Conservation (phyloP, 2,113 vertebrate genomes). For the Melanotaenia duboulayi region DNA sequence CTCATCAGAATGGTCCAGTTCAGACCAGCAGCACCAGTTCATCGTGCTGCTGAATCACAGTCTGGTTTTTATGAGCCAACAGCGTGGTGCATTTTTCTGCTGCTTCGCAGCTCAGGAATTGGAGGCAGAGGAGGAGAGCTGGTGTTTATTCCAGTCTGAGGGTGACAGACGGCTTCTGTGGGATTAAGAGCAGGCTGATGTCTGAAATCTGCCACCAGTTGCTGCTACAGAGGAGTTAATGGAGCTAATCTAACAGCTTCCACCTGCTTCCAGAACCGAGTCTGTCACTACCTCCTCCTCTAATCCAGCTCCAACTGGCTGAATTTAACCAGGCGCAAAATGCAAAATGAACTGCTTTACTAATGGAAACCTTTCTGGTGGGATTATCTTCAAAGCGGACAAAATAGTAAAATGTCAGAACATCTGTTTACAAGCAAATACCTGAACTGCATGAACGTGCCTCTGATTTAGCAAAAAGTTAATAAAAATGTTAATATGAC, state of each 20-base stretch:
- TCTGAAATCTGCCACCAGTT: conserved; percentile 14
- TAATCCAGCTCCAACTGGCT: too few species aligned
- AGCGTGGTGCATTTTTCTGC: conserved; percentile 1
- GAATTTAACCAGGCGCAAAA: too few species aligned
- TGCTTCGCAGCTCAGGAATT: conserved; percentile 50
- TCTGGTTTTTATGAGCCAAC: conserved; percentile 16
- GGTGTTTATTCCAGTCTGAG: conserved; percentile 19
- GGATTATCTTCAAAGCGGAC: too few species aligned
- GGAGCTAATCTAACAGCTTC: too few species aligned
- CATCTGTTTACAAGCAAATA: too few species aligned
- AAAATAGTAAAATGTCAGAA: too few species aligned
- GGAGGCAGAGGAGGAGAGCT: conserved; percentile 11
- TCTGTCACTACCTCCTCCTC: not conserved
- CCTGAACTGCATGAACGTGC: too few species aligned
- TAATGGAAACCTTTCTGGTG: too few species aligned
- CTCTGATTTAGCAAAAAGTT: too few species aligned
- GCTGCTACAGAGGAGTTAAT: not conserved
- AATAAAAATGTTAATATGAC: too few species aligned
- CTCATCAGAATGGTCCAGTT: conserved; percentile 13
- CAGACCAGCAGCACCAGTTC: not conserved
- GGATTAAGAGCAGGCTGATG: not conserved
- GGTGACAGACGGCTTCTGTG: not conserved
- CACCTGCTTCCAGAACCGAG: too few species aligned
- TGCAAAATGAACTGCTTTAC: too few species aligned
- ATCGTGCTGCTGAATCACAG: conserved; percentile 26